Evolutionary conservation across 2,797 vertebrate genomes (phyloP).

Genomic region (Silurus lanzhouensis): DNA sequence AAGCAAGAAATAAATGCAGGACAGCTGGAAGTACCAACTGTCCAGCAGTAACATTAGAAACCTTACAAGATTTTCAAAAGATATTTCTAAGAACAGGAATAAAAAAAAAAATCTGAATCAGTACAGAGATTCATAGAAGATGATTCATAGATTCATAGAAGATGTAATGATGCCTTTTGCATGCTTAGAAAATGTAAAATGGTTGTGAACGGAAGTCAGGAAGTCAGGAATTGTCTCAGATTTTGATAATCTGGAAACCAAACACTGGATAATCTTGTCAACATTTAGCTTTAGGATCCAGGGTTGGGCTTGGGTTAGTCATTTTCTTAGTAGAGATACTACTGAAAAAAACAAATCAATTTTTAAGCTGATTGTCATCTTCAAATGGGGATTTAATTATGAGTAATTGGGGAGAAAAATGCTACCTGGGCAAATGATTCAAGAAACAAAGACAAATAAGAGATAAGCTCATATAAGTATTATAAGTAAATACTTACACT

Average conservation of each 20-base stretch:
- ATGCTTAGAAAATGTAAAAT: background rate
- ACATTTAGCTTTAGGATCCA: background rate
- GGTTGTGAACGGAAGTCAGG: background rate
- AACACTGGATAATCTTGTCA: background rate
- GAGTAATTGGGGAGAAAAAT: background rate
- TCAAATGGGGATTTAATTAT: background rate
- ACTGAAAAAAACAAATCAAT: background rate
- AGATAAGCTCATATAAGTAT: background rate
- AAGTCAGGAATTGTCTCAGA: background rate
- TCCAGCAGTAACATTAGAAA: background rate
- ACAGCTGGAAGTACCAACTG: background rate
- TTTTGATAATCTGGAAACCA: background rate
- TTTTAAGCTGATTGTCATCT: background rate
- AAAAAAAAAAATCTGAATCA: background rate
- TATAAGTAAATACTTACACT: background rate
- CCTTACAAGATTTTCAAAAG: background rate
- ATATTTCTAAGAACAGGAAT: constrained; percentile 1
- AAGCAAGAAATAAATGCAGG: constrained; percentile 10
- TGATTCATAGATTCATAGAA: background rate
- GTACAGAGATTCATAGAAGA: background rate
- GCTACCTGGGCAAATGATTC: background rate
- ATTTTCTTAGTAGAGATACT: background rate
- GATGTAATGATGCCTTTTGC: background rate
- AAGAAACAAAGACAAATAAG: background rate
- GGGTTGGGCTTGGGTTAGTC: background rate